These are phyloP conservation scores for Albula glossodonta DNA, from an alignment of 2,113 vertebrate genomes.

Conservation along the genomic window DNA sequence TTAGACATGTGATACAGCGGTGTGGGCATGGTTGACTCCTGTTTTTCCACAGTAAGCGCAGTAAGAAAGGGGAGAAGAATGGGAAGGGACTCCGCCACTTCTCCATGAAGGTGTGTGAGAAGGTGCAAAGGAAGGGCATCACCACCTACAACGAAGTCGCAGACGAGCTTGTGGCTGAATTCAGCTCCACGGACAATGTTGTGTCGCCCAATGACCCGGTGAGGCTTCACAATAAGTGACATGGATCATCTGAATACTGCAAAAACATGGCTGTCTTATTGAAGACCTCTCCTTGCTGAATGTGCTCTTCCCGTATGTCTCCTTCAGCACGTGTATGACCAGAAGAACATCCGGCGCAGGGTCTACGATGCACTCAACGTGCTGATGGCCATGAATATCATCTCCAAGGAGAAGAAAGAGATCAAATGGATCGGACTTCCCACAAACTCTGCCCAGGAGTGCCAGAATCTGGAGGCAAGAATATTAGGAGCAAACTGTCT, in stretches of 20 bases:
- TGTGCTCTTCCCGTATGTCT: neutral
- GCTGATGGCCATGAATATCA: constrained; percentile 99
- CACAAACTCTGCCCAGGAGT: constrained; percentile 98
- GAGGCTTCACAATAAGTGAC: constrained; percentile 50
- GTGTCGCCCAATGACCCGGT: constrained; percentile 94
- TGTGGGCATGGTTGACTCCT: neutral
- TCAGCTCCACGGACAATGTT: constrained; percentile 93
- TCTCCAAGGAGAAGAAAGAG: constrained; percentile 99
- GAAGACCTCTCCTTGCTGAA: no score
- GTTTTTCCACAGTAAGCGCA: constrained; percentile 79
- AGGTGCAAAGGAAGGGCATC: constrained; percentile 96
- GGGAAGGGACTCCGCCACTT: constrained; percentile 97
- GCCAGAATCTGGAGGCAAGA: constrained; percentile 93
- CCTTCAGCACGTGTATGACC: constrained; percentile 88
- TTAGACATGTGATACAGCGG: neutral
- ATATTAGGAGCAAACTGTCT: neutral
- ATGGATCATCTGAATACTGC: neutral
- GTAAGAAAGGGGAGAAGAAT: constrained; percentile 98
- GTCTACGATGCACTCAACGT: constrained; percentile 98
- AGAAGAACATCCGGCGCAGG: constrained; percentile 97
- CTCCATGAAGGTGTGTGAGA: constrained; percentile 99
- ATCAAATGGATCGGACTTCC: constrained; percentile 98
- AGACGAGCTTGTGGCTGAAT: constrained; percentile 96
- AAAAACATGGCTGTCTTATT: neutral
- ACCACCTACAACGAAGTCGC: constrained; percentile 98